These are phyloP conservation scores for Geophilus truncorum DNA, from an alignment of 2,888 invertebrate species.

Conservation along the genomic window DNA sequence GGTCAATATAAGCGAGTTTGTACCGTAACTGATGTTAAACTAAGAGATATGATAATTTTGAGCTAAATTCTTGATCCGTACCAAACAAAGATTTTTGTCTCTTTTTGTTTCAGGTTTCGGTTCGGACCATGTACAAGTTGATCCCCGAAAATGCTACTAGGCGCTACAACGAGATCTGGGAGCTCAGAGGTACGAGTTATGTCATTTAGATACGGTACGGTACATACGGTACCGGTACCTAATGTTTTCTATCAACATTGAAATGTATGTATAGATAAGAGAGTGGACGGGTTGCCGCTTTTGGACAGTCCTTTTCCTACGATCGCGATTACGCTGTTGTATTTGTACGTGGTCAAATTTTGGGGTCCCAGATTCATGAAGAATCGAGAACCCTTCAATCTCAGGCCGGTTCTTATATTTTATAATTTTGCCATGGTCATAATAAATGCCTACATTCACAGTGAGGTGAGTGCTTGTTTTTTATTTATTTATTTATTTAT, in stretches of 20 bases:
- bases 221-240: background rate
- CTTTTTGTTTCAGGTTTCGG: too few relatives aligned
- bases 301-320: background rate
- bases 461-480: background rate
- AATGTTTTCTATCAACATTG: background rate
- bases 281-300: background rate
- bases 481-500: background rate
- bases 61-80: background rate
- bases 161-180: background rate
- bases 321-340: background rate
- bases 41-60: background rate
- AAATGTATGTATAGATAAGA: too few relatives aligned
- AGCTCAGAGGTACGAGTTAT: background rate
- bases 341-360: background rate
- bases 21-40: background rate
- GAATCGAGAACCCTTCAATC: background rate
- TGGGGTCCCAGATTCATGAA: background rate
- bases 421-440: background rate
- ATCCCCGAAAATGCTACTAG: background rate
- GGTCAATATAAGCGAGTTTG: too few relatives aligned
- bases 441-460: background rate
- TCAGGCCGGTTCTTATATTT: background rate
- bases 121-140: background rate
- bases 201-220: too few relatives aligned
- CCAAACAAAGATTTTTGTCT: background rate